Base-by-base conservation (phyloP, 2,888 invertebrate genomes). In the Micoletzkya japonica region DNA sequence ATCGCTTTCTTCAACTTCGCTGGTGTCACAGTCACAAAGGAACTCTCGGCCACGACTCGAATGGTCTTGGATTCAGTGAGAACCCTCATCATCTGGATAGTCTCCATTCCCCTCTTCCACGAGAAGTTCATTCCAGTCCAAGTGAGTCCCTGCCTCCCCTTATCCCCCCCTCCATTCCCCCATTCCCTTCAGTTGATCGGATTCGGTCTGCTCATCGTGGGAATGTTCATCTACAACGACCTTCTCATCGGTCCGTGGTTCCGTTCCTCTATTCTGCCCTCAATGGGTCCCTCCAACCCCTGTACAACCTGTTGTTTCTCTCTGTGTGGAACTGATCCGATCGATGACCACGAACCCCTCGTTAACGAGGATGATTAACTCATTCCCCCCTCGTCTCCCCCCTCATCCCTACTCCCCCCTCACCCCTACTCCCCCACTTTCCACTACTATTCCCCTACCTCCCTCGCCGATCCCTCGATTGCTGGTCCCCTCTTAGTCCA, bases 1-100 rank as follows among this genome's bases (percentile, higher is more conserved):
- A 94, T 95, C 77, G 93, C 95, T 0, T 92, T 94, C 87, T 95
- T 95, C 88, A 94, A 93, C 86, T 95, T 92, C 86, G 91, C 93
- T 75, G 94, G 94, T 14, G 91, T 95, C 75, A 92, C 92, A 84
- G 92, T 96, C 3, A 93, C 94, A 0, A 95, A 95, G 87, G 93
- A 94, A 86, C 90, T 94, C 82, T 94, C 93, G 1, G 94, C 95
- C 1, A 94, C 93, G 0, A 93, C 93, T 2, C 89, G 94, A 75
- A 92, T 94, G 91, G 91, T 95, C 17, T 88, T 94, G 59, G 94
- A 95, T 86, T 92, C 92, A 66, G 89, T 93, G n/a, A 89, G 95
- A 76, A 93, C 94, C 0, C 88, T 95, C 58, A 90, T 94, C n/a
- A 92, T 95, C 82, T 97, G 95, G 95, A 87, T 90, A 72, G 90